Evolutionary conservation across 1,140 invertebrate species (phyloP).

Genomic region (Vollenhovia emeryi): DNA sequence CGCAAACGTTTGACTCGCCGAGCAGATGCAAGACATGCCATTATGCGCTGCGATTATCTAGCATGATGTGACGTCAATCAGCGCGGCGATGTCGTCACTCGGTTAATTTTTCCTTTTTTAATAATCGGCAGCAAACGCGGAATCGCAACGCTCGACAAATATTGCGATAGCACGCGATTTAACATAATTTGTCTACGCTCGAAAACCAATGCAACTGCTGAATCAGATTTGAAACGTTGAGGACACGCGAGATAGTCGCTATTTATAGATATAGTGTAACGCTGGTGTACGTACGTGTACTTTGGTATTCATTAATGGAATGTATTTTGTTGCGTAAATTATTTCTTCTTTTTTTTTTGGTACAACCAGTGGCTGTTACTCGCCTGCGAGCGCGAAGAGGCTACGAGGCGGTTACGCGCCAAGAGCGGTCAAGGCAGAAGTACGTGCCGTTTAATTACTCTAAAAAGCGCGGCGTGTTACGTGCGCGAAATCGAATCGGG

Average conservation of each 20-base stretch:
- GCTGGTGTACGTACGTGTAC: background rate
- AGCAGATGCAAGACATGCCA: conserved; percentile 32
- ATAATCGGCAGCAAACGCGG: conserved; percentile 6
- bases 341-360: background rate
- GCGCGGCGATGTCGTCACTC: conserved; percentile 34
- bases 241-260: background rate
- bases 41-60: conserved; percentile 38
- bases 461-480: conserved; percentile 44
- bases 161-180: background rate
- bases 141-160: background rate
- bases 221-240: background rate
- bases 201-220: background rate
- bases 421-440: background rate
- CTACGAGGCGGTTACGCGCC: background rate
- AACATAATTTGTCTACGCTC: background rate
- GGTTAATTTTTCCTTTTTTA: background rate
- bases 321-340: background rate
- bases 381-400: background rate
- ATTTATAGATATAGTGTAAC: background rate
- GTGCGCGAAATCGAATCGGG: conserved; percentile 52
- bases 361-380: background rate
- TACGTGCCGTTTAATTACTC: background rate
- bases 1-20: background rate
- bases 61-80: conserved; percentile 54
- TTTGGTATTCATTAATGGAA: background rate